Percentiles rank a stretch among this genome's conserved stretches.
These are phyloP conservation scores for Arge pagana DNA, from an alignment of 2,888 invertebrate species.

Conservation along the genomic window DNA sequence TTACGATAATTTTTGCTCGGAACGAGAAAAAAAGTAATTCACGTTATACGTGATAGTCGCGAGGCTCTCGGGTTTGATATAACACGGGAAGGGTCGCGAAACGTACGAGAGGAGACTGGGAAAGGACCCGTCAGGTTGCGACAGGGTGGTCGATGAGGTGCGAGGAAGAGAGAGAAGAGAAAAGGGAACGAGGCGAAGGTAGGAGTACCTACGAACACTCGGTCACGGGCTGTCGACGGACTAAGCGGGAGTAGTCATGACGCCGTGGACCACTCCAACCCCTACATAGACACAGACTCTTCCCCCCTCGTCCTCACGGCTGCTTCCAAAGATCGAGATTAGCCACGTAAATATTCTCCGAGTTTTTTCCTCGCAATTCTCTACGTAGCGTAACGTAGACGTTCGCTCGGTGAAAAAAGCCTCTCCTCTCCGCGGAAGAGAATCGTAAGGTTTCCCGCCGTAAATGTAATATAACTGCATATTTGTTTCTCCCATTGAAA, in stretches of 20 bases:
- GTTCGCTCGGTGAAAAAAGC: too few species aligned
- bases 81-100: slow-evolving; percentile 24
- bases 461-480: too few species aligned
- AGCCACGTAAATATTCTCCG: slow-evolving; percentile 49
- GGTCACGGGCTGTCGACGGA: slow-evolving; percentile 37
- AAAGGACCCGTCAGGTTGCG: slow-evolving; percentile 3
- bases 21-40: not conserved
- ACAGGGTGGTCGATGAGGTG: not conserved
- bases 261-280: slow-evolving; percentile 36
- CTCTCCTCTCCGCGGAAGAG: too few species aligned
- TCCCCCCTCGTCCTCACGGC: slow-evolving; percentile 26
- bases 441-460: too few species aligned
- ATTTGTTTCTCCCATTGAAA: too few species aligned
- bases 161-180: slow-evolving; percentile 6
- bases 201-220: slow-evolving; percentile 43
- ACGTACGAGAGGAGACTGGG: slow-evolving; percentile 23
- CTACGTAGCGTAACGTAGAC: too few species aligned
- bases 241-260: slow-evolving; percentile 38
- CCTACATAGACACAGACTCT: slow-evolving; percentile 3
- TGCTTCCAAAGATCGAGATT: slow-evolving; percentile 46
- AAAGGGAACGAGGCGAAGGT: not conserved
- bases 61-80: slow-evolving; percentile 28
- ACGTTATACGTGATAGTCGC: slow-evolving; percentile 10
- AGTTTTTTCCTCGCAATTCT: too few species aligned
- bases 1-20: too few species aligned